Conservation (phyloP, 2,113 vertebrate species). For the Antechinus stuartii region DNA sequence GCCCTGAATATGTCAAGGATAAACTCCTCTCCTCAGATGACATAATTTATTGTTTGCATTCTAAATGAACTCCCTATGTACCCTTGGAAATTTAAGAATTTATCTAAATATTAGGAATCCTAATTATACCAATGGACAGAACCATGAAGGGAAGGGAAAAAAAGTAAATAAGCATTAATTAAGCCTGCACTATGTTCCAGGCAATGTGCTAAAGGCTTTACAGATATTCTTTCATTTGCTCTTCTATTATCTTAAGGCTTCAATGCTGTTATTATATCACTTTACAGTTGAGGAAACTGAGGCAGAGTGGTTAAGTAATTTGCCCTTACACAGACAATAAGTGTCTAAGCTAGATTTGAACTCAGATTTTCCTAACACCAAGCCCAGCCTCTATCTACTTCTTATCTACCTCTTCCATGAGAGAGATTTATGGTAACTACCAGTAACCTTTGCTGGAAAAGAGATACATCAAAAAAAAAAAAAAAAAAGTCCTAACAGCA, state of each 20-base stretch:
- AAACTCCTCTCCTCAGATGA: neutral
- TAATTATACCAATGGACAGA: neutral
- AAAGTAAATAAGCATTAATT: neutral
- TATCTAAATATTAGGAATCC: neutral
- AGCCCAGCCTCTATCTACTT: neutral
- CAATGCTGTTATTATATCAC: neutral
- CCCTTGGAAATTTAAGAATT: neutral
- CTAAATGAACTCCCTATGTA: neutral
- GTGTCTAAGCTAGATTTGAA: too few relatives aligned
- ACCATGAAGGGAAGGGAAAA: neutral
- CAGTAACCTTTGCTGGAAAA: neutral
- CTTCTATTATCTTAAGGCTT: neutral
- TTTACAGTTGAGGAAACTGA: neutral
- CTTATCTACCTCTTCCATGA: neutral
- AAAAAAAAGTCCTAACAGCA: neutral
- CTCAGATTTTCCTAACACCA: neutral
- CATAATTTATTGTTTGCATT: neutral
- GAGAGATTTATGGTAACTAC: neutral
- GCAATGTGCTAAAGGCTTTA: neutral
- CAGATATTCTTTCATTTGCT: neutral
- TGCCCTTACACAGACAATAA: neutral
- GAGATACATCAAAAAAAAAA: neutral
- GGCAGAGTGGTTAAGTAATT: neutral
- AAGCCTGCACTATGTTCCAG: neutral
- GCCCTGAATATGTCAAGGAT: neutral